Percentiles rank a stretch among this genome's conserved stretches.
phyloP scores from a whole-genome alignment of 2,113 vertebrate species.

The Dasyprocta punctata region DNA sequence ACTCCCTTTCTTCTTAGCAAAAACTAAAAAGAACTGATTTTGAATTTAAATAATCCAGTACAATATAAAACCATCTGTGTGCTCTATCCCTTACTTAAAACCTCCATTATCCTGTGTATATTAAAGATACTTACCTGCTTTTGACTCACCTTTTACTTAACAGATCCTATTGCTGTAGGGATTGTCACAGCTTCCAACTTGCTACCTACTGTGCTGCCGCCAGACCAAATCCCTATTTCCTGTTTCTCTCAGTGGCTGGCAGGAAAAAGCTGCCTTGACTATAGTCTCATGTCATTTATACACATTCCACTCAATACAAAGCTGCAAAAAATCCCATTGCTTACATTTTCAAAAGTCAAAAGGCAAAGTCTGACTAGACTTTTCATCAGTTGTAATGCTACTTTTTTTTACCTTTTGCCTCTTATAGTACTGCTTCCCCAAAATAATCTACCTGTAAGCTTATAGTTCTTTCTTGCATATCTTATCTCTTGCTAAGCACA shows the following conservation, averaged over 20 bases:
- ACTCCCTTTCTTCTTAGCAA: slow-evolving; percentile 2
- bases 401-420: background rate
- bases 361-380: background rate
- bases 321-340: slow-evolving; percentile 27
- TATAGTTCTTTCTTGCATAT: slow-evolving; percentile 14
- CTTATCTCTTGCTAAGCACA: slow-evolving; percentile 28
- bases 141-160: background rate
- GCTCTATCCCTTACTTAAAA: background rate
- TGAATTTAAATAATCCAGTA: slow-evolving; percentile 32
- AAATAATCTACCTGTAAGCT: slow-evolving; percentile 46
- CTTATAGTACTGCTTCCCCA: background rate
- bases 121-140: background rate
- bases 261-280: background rate
- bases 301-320: background rate
- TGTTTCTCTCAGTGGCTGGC: background rate
- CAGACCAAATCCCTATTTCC: background rate
- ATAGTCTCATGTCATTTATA: background rate
- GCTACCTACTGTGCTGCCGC: background rate
- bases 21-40: slow-evolving; percentile 57
- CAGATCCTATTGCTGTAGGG: background rate
- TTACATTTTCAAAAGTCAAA: slow-evolving; percentile 1
- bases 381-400: background rate
- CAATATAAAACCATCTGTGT: background rate
- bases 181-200: background rate
- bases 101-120: background rate